These are phyloP conservation scores for Drosophila demipolita DNA, from an alignment of 2,888 invertebrate genomes.

Conservation along the genomic window DNA sequence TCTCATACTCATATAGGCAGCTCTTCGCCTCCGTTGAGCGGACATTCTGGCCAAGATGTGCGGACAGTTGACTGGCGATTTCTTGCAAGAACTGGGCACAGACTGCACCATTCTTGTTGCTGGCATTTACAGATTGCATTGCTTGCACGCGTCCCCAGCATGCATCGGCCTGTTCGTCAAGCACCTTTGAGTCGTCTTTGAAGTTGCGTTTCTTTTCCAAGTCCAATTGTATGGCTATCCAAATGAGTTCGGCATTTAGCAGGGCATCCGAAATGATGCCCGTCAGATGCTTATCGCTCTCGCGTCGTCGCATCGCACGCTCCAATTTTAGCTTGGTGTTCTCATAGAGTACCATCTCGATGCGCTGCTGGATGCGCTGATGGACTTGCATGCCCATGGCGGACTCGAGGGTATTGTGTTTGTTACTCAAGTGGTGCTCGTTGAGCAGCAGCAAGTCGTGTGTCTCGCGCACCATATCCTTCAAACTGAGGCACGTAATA, in stretches of 20 bases:
- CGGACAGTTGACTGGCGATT: constrained; percentile 65
- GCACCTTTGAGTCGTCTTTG: constrained; percentile 71
- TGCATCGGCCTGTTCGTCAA: constrained; percentile 61
- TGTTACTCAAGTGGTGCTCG: constrained; percentile 71
- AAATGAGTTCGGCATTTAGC: constrained; percentile 83
- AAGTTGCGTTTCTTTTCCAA: constrained; percentile 82
- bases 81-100: constrained; percentile 64
- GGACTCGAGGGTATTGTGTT: constrained; percentile 68
- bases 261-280: constrained; percentile 81
- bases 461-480: constrained; percentile 81
- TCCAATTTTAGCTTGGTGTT: constrained; percentile 83
- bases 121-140: constrained; percentile 60
- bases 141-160: constrained; percentile 74
- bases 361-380: constrained; percentile 76
- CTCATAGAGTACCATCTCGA: constrained; percentile 82
- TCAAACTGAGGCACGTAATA: constrained; percentile 73
- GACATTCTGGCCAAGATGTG: constrained; percentile 64
- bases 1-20: constrained; percentile 83
- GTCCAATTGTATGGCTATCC: constrained; percentile 84
- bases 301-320: constrained; percentile 75
- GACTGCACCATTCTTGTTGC: constrained; percentile 26
- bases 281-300: constrained; percentile 74
- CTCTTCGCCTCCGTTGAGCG: constrained; percentile 70
- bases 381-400: constrained; percentile 75
- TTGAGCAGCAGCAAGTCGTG: constrained; percentile 78